Percentiles rank a stretch among this genome's conserved stretches.
These are phyloP conservation scores for Thunnus maccoyii DNA, from an alignment of 2,113 vertebrate genomes.

Conservation along the genomic window DNA sequence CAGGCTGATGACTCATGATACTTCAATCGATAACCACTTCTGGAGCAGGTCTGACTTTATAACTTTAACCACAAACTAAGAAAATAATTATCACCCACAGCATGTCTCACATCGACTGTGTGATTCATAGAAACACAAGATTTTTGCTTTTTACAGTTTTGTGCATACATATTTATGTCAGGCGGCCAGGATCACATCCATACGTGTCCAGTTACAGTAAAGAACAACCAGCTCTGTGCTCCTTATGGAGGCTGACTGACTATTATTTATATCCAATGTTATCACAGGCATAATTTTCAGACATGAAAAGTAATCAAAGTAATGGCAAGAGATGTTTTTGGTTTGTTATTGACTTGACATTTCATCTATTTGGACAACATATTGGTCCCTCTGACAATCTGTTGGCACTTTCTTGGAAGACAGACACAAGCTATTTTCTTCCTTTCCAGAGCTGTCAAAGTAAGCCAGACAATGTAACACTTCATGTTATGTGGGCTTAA, in stretches of 20 bases:
- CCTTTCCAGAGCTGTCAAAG: conserved; percentile 61
- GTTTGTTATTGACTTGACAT: conserved; percentile 68
- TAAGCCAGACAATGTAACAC: conserved; percentile 62
- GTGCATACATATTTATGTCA: background rate
- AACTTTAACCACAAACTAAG: conserved; percentile 26
- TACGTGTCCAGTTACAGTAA: background rate
- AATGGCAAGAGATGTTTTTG: conserved; percentile 56
- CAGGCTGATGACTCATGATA: conserved; percentile 55
- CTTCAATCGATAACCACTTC: conserved; percentile 53
- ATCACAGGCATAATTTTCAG: conserved; percentile 49
- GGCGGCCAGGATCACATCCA: conserved; percentile 1
- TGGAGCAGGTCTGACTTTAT: conserved; percentile 34
- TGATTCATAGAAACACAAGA: conserved; percentile 45
- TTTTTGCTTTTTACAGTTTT: background rate
- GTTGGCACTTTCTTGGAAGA: conserved; percentile 61
- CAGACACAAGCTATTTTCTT: conserved; percentile 58
- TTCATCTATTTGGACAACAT: conserved; percentile 68
- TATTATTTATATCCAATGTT: conserved; percentile 49
- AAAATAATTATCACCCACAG: conserved; percentile 47
- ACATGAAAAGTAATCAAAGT: conserved; percentile 56
- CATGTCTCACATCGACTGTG: conserved; percentile 40
- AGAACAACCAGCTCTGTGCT: conserved; percentile 1
- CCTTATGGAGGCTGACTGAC: conserved; percentile 7
- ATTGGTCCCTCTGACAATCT: conserved; percentile 61
- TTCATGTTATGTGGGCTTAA: conserved; percentile 63